phyloP scores from a whole-genome alignment of 2,797 vertebrate genomes.

The Scolopax bukidnonensis region DNA sequence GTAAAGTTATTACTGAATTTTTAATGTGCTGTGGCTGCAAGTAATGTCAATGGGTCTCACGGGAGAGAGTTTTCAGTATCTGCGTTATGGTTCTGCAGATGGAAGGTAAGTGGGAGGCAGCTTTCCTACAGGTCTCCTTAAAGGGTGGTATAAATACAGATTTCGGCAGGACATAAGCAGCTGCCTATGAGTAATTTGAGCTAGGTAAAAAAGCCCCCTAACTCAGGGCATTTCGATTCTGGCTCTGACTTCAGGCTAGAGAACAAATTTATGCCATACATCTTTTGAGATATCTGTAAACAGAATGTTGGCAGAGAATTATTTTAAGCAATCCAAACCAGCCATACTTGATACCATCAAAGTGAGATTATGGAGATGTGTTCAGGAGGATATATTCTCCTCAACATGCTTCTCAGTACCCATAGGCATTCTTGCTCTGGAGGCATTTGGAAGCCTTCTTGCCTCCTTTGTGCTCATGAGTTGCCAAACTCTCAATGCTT shows the following conservation, averaged over 20 bases:
- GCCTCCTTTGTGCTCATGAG: neutral
- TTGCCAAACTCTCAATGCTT: neutral
- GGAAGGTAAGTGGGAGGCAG: slow-evolving; percentile 2
- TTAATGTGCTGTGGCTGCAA: neutral
- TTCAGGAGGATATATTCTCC: neutral
- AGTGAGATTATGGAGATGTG: neutral
- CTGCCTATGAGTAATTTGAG: neutral
- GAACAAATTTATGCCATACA: neutral
- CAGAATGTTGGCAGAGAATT: neutral
- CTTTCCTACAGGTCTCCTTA: neutral
- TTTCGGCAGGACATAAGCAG: slow-evolving; percentile 8
- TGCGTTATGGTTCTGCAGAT: neutral
- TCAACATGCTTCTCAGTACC: neutral
- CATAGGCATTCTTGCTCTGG: neutral
- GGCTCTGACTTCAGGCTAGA: neutral
- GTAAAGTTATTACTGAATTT: neutral
- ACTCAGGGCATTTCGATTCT: neutral
- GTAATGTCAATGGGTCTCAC: neutral
- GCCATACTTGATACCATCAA: neutral
- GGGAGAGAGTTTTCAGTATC: neutral
- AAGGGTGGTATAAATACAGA: slow-evolving; percentile 19
- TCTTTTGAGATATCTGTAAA: neutral
- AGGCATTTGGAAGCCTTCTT: neutral
- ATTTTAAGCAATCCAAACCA: neutral
- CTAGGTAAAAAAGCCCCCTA: neutral